These are phyloP conservation scores for Chouioia cunea DNA, from an alignment of 2,888 invertebrate genomes.

Conservation along the genomic window DNA sequence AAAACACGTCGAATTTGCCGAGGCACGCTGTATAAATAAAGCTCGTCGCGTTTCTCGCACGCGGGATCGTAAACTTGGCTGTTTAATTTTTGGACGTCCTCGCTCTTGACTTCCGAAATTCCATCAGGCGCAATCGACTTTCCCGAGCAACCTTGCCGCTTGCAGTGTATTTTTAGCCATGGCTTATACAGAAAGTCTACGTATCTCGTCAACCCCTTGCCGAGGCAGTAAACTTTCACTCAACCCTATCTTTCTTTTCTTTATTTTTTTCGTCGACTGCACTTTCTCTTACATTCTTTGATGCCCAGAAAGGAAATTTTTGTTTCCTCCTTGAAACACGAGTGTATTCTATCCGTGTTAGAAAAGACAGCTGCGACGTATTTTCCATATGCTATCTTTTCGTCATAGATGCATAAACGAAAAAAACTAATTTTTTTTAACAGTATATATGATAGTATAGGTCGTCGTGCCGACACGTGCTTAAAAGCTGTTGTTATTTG, in stretches of 20 bases:
- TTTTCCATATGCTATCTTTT: constrained; percentile 12
- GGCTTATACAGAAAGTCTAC: constrained; percentile 10
- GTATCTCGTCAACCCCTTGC: constrained; percentile 53
- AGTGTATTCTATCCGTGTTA: too few relatives aligned
- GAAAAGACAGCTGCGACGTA: constrained; percentile 27
- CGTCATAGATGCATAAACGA: too few relatives aligned
- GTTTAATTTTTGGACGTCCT: too few relatives aligned
- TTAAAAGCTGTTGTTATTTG: constrained; percentile 1
- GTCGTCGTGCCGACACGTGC: not conserved
- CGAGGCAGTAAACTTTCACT: constrained; percentile 65
- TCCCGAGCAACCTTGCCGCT: constrained; percentile 25
- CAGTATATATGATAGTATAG: not conserved
- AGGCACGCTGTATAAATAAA: too few relatives aligned
- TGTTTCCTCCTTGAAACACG: constrained; percentile 10
- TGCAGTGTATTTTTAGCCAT: constrained; percentile 45
- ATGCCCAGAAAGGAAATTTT: constrained; percentile 6
- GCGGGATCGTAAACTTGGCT: too few relatives aligned
- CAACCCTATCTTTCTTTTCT: constrained; percentile 60
- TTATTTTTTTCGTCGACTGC: constrained; percentile 11
- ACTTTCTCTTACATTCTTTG: constrained; percentile 45
- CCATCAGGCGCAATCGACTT: constrained; percentile 8
- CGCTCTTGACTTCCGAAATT: constrained; percentile 15
- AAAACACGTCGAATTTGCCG: constrained; percentile 2
- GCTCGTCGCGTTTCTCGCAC: not conserved
- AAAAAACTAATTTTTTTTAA: constrained; percentile 1